Base-by-base conservation (phyloP, 1,140 invertebrate genomes). In the Drosophila pruinosa region DNA sequence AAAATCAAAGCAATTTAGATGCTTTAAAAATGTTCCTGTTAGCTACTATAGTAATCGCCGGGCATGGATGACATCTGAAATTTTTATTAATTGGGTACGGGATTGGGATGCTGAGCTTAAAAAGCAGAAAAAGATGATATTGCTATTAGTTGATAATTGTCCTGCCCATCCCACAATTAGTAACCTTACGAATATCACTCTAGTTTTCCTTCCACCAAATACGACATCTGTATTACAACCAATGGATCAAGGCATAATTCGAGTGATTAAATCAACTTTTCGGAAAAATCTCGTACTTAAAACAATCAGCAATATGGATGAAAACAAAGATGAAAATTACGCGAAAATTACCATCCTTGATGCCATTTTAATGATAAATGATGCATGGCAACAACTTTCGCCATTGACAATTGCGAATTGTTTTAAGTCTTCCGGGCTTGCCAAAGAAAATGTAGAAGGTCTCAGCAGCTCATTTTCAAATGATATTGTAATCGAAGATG, bases 251-350 rank as follows among this genome's bases (percentile, higher is more conserved):
- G 36, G 12, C 14, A 39, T 39, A 39, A 39, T 39, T 39, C n/a
- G 36, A 39, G 36, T 39, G 36, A 39, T 39, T 39, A 39, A 39
- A 39, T 39, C 36, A 12, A 39, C 36, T 39, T 39, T 39, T 39
- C 36, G 36, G 36, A 39, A 39, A 39, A 39, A 39, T 39, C 36
- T 39, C 14, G 36, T 39, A 17, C 36, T 39, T 39, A 39, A 12
- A 39, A 39, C n/a, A n/a, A n/a, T n/a, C n/a, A n/a, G n/a, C n/a
- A n/a, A n/a, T n/a, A n/a, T n/a, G n/a, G n/a, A n/a, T 39, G 36
- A 39, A 39, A 39, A 39, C 36, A 39, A 39, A 39, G n/a, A 14
- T 39, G n/a, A 39, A 39, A 14, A 28, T 28, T 28, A 28, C 5
- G 5, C 6, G 26, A 28, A 28, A 28, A 28, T 28, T 28, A 28